These are phyloP conservation scores for Himalopsyche anomala DNA, from an alignment of 2,888 invertebrate genomes.

Conservation along the genomic window DNA sequence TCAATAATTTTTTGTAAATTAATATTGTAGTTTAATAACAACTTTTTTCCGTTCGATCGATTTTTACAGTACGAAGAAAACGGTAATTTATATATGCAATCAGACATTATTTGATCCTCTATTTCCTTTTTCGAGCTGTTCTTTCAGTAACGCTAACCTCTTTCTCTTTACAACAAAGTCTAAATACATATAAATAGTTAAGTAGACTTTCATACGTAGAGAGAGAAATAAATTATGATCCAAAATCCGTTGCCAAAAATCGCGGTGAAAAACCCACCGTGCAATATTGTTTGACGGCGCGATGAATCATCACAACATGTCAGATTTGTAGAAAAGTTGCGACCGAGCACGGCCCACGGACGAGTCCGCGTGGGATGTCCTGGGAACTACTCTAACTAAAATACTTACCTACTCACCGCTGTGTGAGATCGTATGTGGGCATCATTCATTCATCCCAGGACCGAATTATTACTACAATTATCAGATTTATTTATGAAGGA, in stretches of 20 bases:
- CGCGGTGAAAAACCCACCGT: slow-evolving; percentile 29
- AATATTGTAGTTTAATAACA: no score
- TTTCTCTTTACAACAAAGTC: neutral
- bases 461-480: slow-evolving; percentile 7
- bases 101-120: no score
- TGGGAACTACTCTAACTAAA: slow-evolving; percentile 17
- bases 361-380: neutral
- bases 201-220: no score
- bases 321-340: slow-evolving; percentile 22
- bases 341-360: slow-evolving; percentile 2
- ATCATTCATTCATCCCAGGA: slow-evolving; percentile 10
- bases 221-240: neutral
- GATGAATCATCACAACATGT: slow-evolving; percentile 39
- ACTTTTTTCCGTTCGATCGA: no score
- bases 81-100: no score
- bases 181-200: neutral
- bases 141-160: no score
- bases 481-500: no score
- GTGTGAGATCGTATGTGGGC: slow-evolving; percentile 41
- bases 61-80: no score
- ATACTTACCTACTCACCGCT: neutral
- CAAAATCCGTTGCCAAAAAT: neutral
- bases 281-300: slow-evolving; percentile 23
- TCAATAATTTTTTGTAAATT: no score
- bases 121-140: no score